Evolutionary conservation across 64 coral and sea anemone species (phyloP).

Genomic region (Dendrophyllia cribrosa): DNA sequence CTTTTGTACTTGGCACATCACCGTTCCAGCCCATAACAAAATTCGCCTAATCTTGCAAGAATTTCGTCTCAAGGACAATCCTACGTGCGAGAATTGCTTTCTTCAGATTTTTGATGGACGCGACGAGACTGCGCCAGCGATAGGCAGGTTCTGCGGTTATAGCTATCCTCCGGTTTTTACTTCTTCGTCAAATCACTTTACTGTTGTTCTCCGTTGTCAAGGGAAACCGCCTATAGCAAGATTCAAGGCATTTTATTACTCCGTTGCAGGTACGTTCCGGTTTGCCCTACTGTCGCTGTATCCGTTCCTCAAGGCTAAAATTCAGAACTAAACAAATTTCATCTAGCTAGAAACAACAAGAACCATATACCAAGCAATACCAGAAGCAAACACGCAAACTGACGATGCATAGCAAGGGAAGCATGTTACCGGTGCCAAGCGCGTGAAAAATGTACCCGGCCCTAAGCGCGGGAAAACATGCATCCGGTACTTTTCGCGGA

Average conservation of each 20-base stretch:
- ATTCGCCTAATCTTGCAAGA: neutral
- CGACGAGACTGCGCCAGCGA: neutral
- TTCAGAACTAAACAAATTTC: too few species aligned
- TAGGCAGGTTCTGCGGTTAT: slow-evolving; percentile 27
- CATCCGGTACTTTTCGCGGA: too few species aligned
- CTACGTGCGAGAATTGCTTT: neutral
- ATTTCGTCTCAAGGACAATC: neutral
- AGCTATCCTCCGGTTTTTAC: neutral
- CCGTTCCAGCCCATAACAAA: neutral
- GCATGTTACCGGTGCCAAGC: too few species aligned
- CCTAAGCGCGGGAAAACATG: too few species aligned
- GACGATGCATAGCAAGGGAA: too few species aligned
- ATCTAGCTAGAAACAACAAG: too few species aligned
- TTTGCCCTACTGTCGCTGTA: too few species aligned
- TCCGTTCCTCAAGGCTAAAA: too few species aligned
- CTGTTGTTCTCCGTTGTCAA: neutral
- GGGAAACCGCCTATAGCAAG: neutral
- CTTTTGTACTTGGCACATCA: neutral
- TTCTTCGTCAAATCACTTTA: neutral
- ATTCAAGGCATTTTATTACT: slow-evolving; percentile 11
- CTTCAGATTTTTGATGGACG: slow-evolving; percentile 10
- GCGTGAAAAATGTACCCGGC: too few species aligned
- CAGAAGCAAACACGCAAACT: too few species aligned
- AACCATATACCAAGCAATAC: too few species aligned
- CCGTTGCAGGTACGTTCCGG: neutral